Evolutionary conservation across 2,113 vertebrate species (phyloP), one percentile per base, ranked within the genome.

Genomic region (Epinephelus lanceolatus): DNA sequence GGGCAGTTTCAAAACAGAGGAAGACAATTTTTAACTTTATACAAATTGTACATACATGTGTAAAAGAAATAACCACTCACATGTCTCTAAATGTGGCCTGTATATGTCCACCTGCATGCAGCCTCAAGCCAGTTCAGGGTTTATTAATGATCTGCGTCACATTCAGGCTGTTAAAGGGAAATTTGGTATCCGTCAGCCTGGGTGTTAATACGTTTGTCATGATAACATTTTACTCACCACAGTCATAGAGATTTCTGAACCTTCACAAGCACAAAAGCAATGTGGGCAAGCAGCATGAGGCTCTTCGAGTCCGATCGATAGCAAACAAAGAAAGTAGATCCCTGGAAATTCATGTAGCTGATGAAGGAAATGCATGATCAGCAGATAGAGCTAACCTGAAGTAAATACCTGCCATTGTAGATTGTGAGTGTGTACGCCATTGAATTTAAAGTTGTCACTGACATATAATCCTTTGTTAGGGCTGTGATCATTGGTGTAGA

Each of bases 381-480:
- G 25, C 51, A 45, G 10, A 73, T 14, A 27, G 2, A 19, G 56
- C 19, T 15, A 9, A 19, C n/a, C 19, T 59, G 30, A 56, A 3
- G 4, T 53, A 62, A 52, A 30, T 33, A 45, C n/a, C 21, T 37
- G 6, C 17, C 5, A 11, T 9, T 4, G 2, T 42, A 52, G 62
- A 51, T 27, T 6, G 17, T 33, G 56, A 60, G 76, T 53, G 19
- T 74, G 67, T 42, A 9, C 23, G 49, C 13, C 13, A 3, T 21
- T 40, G 40, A 51, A 52, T 75, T 69, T 87, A 23, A 81, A 59
- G 69, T 86, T 90, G 49, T 77, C 14, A 1, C 53, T 21, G 7
- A 63, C 65, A 77, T 66, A 65, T 66, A 70, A 55, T 78, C 79
- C 45, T 74, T 49, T 74, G 7, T 78, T 40, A 61, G 62, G 12